Base-by-base conservation (phyloP, 2,888 invertebrate genomes). In the Stratiomys singularior region DNA sequence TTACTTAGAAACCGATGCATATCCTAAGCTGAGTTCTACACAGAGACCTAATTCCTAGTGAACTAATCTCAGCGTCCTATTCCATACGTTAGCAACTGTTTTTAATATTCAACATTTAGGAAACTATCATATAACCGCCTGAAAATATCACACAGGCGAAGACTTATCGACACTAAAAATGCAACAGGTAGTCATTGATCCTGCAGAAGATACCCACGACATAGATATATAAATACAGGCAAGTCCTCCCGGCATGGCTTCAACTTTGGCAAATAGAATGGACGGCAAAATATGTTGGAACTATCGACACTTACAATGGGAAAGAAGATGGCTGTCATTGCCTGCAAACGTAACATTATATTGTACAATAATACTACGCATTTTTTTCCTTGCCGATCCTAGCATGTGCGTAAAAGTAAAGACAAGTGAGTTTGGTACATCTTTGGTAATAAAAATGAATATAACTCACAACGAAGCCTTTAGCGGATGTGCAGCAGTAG, bases 301-400 rank as follows among this genome's bases (percentile, higher is more conserved):
- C 74, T 74, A 58, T 74, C 44, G 74, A 60, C 58, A 58, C 58
- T 58, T 60, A 74, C 74, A 74, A 74, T 74, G 60, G 69, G 60
- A 74, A 60, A 69, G 56, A 74, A 74, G 74, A 74, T 74, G 74
- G 37, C 74, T 58, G 74, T 74, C 74, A 74, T 74, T 74, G 60
- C 37, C 58, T 18, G 56, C 58, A 67, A 67, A 67, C 44, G 46
- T 46, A 69, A 69, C 47, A 46, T 46, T 74, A 58, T 74, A 30
- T 74, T 60, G 58, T 58, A 60, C 2, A 23, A 69, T 69, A 69
- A 69, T 69, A 47, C 69, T 69, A 47, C 69, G 47, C 18, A 25
- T 47, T 69, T 69, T 69, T 69, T 69, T 13, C 23, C 66, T 9
- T 37, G 37, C 37, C 37, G n/a, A 21, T 5, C 25, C 47, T 18